Evolutionary conservation across 1,140 invertebrate genomes (phyloP).

Genomic region (Habropoda laboriosa): DNA sequence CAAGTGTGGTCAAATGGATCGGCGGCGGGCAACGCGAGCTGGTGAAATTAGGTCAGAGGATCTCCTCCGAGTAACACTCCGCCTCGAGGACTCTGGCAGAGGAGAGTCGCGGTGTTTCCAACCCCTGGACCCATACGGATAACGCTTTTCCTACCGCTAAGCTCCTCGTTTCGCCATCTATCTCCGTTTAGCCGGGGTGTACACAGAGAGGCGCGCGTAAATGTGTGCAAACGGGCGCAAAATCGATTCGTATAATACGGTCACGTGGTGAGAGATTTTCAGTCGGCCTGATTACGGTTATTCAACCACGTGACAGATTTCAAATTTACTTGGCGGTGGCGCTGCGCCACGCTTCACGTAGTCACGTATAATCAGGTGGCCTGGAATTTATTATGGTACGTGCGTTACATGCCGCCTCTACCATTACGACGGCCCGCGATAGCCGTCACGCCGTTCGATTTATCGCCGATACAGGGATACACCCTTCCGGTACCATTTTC

Average conservation of each 20-base stretch:
- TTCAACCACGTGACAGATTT: constrained; percentile 46
- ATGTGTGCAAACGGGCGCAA: constrained; percentile 20
- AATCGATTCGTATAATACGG: constrained; percentile 42
- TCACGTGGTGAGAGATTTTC: constrained; percentile 41
- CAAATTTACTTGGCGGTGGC: constrained; percentile 33
- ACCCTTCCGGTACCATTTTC: neutral
- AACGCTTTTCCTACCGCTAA: constrained; percentile 45
- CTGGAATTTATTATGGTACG: constrained; percentile 42
- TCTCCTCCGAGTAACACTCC: constrained; percentile 9
- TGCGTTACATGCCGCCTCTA: constrained; percentile 24
- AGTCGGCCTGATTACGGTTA: constrained; percentile 49
- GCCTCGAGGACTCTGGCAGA: constrained; percentile 10
- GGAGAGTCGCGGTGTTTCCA: neutral
- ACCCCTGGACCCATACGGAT: constrained; percentile 14
- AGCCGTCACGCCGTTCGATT: neutral
- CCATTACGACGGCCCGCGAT: neutral
- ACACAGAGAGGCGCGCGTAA: neutral
- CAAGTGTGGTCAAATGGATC: neutral
- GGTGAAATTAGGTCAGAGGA: constrained; percentile 20
- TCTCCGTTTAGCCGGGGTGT: constrained; percentile 12
- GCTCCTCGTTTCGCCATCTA: constrained; percentile 47
- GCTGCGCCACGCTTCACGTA: neutral
- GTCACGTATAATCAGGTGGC: constrained; percentile 45
- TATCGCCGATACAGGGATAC: constrained; percentile 28
- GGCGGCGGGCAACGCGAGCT: neutral